These are phyloP conservation scores for Grallaria varia DNA, from an alignment of 2,113 vertebrate genomes.

Conservation along the genomic window DNA sequence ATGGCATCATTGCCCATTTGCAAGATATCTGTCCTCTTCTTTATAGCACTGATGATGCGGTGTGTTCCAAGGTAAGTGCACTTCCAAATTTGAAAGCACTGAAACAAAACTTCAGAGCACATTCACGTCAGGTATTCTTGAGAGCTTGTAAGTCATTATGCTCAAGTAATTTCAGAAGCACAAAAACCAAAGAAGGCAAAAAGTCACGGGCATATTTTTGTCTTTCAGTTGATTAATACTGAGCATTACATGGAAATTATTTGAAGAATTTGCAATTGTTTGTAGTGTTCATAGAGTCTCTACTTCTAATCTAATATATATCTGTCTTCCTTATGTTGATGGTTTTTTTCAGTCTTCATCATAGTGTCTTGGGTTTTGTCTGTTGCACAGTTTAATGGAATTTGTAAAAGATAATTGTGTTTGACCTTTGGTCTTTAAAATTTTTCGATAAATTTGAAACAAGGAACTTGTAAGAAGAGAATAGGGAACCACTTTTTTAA, in stretches of 20 bases:
- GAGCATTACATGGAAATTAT: not conserved
- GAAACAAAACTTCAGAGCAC: not conserved
- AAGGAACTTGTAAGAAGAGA: not conserved
- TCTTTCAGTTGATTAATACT: not conserved
- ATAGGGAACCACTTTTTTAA: not conserved
- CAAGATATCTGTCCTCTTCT: conserved; percentile 92
- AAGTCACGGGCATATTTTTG: rapidly evolving
- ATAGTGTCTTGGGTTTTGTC: not conserved
- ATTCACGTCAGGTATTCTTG: not conserved
- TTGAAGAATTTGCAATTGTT: not conserved
- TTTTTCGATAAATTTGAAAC: not conserved
- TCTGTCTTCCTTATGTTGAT: not conserved
- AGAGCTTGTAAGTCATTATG: not conserved
- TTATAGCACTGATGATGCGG: conserved; percentile 92
- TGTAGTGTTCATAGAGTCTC: not conserved
- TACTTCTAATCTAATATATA: not conserved
- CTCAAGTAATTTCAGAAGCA: not conserved
- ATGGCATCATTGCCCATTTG: conserved; percentile 90
- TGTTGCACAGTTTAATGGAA: not conserved
- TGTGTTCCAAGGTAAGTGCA: conserved; percentile 89
- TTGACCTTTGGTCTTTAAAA: not conserved
- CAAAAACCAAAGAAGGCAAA: not conserved
- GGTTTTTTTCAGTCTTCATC: not conserved
- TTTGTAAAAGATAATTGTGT: not conserved
- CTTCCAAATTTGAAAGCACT: not conserved